Evolutionary conservation across 2,113 vertebrate genomes (phyloP), one percentile per base, ranked within the genome.

Genomic region (Nerophis lumbriciformis): DNA sequence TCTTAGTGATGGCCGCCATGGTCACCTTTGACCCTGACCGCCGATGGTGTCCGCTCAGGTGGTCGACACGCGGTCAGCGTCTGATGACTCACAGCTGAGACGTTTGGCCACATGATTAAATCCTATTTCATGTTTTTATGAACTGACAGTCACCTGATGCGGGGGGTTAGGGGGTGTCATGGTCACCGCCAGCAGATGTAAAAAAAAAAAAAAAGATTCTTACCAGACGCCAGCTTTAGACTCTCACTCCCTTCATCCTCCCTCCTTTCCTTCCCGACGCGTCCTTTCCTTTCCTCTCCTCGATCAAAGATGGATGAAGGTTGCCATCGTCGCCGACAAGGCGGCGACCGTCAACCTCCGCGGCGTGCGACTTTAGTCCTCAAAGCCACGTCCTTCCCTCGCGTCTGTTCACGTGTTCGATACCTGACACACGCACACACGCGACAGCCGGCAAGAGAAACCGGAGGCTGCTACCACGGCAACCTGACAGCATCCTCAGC

Each of bases 401-500:
- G 9, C 36, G 10, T 54, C 39, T 48, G 8, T 19, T 35, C 49
- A 6, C 42, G 14, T 11, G 42, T 16, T 21, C 5, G 15, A 51
- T 51, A n/a, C 59, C 39, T 15, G 28, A 13, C 58, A 16, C 35
- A n/a, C 69, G 48, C 64, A 60, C 71, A 55, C 68, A 8, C 8
- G 42, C 15, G 38, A 83, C 37, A 14, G 59, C 71, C 48, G 16
- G 61, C 64, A 71, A 56, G 59, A 67, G 69, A 71, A 70, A 56
- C 49, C 3, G 56, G 55, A 81, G 72, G 73, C 72, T 83, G 76
- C 76, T 83, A 86, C 82, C 82, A 86, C 78, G 66, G 82, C 78
- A 83, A 86, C 84, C 80, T 76, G 76, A 82, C 84, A 78, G 76
- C 82, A 76, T 81, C 74, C 71, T 71, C 42, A 61, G 15, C n/a